These are phyloP conservation scores for Apteryx owenii DNA, from an alignment of 2,113 vertebrate genomes.

Conservation along the genomic window DNA sequence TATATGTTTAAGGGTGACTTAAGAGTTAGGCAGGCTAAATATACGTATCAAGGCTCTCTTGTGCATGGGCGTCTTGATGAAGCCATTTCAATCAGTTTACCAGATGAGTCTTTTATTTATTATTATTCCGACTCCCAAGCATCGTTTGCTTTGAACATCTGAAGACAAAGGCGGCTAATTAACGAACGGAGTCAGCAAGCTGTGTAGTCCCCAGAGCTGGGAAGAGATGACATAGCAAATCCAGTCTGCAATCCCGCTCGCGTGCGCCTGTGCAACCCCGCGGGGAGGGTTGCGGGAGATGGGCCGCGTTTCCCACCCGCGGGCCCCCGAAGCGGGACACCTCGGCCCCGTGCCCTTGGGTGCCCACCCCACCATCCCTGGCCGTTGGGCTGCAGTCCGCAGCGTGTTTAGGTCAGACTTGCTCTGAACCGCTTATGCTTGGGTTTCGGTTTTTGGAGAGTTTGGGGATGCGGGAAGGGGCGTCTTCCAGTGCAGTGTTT, in stretches of 20 bases:
- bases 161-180: slow-evolving; percentile 55
- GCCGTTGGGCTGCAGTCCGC: fast-evolving
- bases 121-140: slow-evolving; percentile 6
- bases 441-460: background rate
- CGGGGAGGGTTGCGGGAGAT: background rate
- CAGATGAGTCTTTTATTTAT: slow-evolving; percentile 17
- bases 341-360: too few relatives aligned
- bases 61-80: background rate
- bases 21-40: background rate
- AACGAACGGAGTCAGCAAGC: slow-evolving; percentile 15
- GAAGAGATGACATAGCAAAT: background rate
- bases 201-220: slow-evolving; percentile 13
- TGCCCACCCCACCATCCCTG: background rate
- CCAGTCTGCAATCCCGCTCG: background rate
- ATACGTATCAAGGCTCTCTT: background rate
- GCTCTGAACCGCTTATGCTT: background rate
- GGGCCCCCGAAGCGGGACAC: too few relatives aligned
- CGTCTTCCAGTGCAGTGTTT: background rate
- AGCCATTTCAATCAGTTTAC: background rate
- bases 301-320: fast-evolving
- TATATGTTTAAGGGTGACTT: background rate
- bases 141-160: background rate
- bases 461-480: background rate
- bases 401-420: background rate
- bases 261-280: fast-evolving